phyloP scores from a whole-genome alignment of 2,797 vertebrate species.

The Sylvia borin region DNA sequence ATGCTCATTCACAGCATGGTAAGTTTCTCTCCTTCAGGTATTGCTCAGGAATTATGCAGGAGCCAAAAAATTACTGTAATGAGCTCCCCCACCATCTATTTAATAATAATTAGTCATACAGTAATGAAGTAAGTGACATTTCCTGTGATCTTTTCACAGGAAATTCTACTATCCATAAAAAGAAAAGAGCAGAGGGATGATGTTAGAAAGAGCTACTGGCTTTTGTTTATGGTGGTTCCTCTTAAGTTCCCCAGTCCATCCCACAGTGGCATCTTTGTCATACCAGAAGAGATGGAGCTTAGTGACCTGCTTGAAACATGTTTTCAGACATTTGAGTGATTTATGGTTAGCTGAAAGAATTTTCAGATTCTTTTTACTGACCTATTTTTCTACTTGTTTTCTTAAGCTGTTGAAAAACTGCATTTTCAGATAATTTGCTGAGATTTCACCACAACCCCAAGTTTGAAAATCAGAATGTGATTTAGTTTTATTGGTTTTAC shows the following conservation, averaged over 20 bases:
- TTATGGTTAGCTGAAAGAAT: slow-evolving; percentile 2
- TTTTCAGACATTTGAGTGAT: not conserved
- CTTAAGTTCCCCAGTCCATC: not conserved
- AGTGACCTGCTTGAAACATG: not conserved
- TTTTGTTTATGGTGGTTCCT: not conserved
- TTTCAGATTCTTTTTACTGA: not conserved
- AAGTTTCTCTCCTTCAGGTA: not conserved
- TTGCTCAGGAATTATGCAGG: not conserved
- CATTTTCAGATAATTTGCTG: not conserved
- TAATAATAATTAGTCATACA: slow-evolving; percentile 46
- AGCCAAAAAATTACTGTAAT: slow-evolving; percentile 17
- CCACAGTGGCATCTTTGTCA: not conserved
- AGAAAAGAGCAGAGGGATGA: not conserved
- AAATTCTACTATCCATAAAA: not conserved
- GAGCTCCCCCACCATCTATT: not conserved
- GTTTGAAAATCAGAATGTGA: not conserved
- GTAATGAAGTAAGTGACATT: slow-evolving; percentile 60
- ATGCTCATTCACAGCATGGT: not conserved
- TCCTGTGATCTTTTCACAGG: slow-evolving; percentile 45
- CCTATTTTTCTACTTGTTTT: not conserved
- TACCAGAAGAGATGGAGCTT: not conserved
- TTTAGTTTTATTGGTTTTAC: not conserved
- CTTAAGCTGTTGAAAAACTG: not conserved
- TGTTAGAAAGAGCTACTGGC: not conserved
- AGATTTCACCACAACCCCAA: not conserved